Evolutionary conservation across 2,888 invertebrate species (phyloP), one percentile per base, ranked within the genome.

Genomic region (Epirrita christyi): DNA sequence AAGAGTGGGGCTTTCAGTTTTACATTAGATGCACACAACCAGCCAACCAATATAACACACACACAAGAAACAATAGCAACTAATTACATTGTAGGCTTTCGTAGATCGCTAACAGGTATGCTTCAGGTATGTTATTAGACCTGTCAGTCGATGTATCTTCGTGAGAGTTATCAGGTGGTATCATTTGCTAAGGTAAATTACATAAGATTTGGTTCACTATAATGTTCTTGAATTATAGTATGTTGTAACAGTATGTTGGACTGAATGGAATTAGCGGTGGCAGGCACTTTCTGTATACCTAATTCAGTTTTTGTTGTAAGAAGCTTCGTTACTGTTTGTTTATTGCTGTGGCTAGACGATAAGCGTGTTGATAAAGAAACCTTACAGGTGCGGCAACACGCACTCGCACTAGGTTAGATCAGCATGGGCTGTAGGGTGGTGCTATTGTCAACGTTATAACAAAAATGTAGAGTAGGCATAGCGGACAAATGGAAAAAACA

Each of bases 341-440:
- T 34, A 3, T 32, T 49, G 6, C 42, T 34, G 49, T 43, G 36
- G 34, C 21, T 41, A 41, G 15, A 9, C 13, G 63, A 64, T 63
- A 61, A 63, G 54, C 51, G 59, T 43, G 47, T 52, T 68, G 71
- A 71, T 76, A 73, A 70, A 62, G 77, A 79, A 78, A 72, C 74
- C 75, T 64, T 69, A 70, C 61, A 68, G 78, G 77, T 63, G 76
- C 60, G 76, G 73, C 66, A 43, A 59, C 75, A 71, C 75, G 76
- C 75, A 74, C 64, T 50, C 47, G 53, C 55, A 57, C 59, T 55
- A 52, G 56, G 61, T 46, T 60, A 59, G 68, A 66, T 69, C 66
- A 64, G 53, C 10, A 43, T 55, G 66, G 67, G 64, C 68, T 51
- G 41, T 43, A 41, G 32, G 47, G 58, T 15, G 70, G 70, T 63